Evolutionary conservation across 2,797 vertebrate species (phyloP), one percentile per base, ranked within the genome.

Genomic region (Triplophysa yarkandensis): DNA sequence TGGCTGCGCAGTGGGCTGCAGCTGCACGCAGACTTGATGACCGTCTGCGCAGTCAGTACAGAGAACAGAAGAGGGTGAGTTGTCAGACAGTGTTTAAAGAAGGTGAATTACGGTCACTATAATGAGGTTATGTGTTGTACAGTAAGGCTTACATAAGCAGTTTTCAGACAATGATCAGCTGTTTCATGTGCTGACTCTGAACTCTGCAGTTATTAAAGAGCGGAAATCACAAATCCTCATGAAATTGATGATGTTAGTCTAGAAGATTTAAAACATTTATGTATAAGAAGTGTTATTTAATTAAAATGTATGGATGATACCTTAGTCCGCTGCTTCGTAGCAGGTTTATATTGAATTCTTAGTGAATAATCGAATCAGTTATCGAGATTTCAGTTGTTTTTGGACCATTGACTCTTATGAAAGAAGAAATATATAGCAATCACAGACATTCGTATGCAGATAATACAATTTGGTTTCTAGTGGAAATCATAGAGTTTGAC

Each of bases 11-110:
- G 85, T 99, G 97, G 97, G 90, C 93, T 13, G 78, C 85, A 3
- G 95, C 94, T 0, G 94, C 96, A 17, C 91, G 81, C 34, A 91
- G 90, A 73, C 91, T 98, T 6, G 88, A 94, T 13, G 87, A 85
- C 87, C 94, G 90, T 77, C 90, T 98, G 74, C 89, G 81, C 32
- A 84, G 75, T 6, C 76, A 41, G 73, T 86, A 74, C 84, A 90
- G 93, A 67, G 93, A 95, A 74, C 92, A 95, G 88, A 98, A 96
- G 82, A 93, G 92, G 83, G 96, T 98, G 64, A 91, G 71, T 76
- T 54, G 80, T 81, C 17, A 7, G 21, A 64, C 76, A 71, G 52
- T 57, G 27, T 74, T 28, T 25, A 52, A 57, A 32, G 60, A 32
- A 39, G 46, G 28, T 36, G 28, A 48, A 61, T 58, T 46, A 61